Evolutionary conservation across 2,797 vertebrate species (phyloP), one percentile per base, ranked within the genome.

Genomic region (Diplodus sargus): DNA sequence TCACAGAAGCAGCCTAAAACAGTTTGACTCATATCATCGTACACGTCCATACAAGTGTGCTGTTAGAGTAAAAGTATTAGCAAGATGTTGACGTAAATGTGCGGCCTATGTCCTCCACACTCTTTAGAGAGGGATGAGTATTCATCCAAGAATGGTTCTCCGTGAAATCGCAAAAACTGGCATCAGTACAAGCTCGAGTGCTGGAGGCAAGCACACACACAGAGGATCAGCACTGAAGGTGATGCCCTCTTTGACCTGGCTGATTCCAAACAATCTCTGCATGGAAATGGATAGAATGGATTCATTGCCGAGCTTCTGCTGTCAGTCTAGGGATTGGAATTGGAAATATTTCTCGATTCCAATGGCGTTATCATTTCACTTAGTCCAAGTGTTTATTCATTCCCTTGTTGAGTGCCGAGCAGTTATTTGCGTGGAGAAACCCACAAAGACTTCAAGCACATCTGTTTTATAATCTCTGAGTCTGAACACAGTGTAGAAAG

Each of bases 281-380:
- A 9, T 53, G 43, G n/a, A 78, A 66, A 52, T 65, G 14, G 12
- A 63, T 1, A 22, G 16, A 62, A 14, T 60, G 8, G 2, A 52
- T 70, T 64, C n/a, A 34, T 58, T 68, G 52, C 47, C 64, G 48
- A 61, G 43, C 3, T 53, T 47, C 28, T 22, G 12, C 16, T 74
- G 47, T 69, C 28, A 73, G 28, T 14, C 30, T 34, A 34, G 34
- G 8, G 34, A 34, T 9, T 34, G 34, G 34, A 34, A 34, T 34
- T 9, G 7, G 8, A 34, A 34, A 34, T 34, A 34, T 34, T 34
- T 34, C 7, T 34, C 8, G 34, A 34, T 34, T 34, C 34, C 34
- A 34, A 34, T 34, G 34, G 34, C 34, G 34, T 34, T 34, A 34
- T 34, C 34, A 34, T 34, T 34, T 34, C 6, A 34, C 34, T 34